Percentiles rank a stretch among this genome's conserved stretches.
phyloP scores from a whole-genome alignment of 2,888 invertebrate species.

The Ectobius pallidus region DNA sequence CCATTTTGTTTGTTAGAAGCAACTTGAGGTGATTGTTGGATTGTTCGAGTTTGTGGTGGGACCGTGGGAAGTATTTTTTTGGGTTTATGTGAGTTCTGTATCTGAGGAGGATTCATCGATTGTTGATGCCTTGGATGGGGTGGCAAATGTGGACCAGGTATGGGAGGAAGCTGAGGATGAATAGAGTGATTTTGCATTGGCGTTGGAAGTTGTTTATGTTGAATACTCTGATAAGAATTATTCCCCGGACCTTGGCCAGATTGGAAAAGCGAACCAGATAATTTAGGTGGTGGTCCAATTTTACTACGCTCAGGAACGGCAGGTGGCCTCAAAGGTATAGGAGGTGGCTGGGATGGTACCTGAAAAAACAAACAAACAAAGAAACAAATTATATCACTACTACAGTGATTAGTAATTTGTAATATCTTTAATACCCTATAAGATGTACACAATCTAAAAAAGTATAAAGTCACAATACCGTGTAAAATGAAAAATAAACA shows the following conservation, averaged over 20 bases:
- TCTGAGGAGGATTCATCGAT: neutral
- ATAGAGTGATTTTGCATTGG: neutral
- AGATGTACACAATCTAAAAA: too few relatives aligned
- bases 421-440: too few relatives aligned
- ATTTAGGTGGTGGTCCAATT: conserved; percentile 35
- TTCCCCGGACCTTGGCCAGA: neutral
- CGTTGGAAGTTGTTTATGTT: neutral
- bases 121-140: neutral
- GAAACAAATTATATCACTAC: neutral
- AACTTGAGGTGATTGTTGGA: neutral
- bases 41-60: conserved; percentile 22
- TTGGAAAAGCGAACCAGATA: neutral
- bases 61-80: neutral
- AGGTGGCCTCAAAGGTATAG: conserved; percentile 29
- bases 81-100: neutral
- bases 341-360: conserved; percentile 31
- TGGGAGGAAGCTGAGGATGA: conserved; percentile 26
- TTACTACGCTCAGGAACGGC: conserved; percentile 38
- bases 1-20: neutral
- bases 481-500: too few relatives aligned
- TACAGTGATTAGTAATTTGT: too few relatives aligned
- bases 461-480: too few relatives aligned
- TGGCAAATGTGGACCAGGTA: conserved; percentile 28
- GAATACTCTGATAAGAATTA: too few relatives aligned
- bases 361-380: conserved; percentile 5